These are phyloP conservation scores for Tokudaia muenninki DNA, from an alignment of 2,797 vertebrate species.

Conservation along the genomic window DNA sequence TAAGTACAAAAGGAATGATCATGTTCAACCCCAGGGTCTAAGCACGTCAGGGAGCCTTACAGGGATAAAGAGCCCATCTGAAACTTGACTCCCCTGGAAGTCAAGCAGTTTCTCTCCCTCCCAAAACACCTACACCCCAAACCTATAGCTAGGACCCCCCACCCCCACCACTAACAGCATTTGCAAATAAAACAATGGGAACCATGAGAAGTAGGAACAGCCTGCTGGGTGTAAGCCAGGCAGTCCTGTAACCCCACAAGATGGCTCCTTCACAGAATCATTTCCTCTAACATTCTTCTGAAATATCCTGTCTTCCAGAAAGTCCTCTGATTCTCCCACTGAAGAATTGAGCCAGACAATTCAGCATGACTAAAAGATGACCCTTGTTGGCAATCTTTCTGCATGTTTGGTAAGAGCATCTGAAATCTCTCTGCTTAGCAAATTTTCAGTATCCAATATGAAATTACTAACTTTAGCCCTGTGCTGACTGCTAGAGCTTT, in stretches of 20 bases:
- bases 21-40: not conserved
- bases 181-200: not conserved
- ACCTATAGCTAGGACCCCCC: not conserved
- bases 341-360: constrained; percentile 23
- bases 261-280: not conserved
- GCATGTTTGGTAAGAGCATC: not conserved
- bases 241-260: not conserved
- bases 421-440: not conserved
- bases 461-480: not conserved
- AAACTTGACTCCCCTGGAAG: constrained; percentile 28
- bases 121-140: not conserved
- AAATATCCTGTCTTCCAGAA: constrained; percentile 28
- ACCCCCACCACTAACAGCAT: not conserved
- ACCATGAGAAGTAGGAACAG: not conserved
- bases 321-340: not conserved
- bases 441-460: not conserved
- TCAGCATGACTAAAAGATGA: constrained; percentile 35
- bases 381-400: not conserved
- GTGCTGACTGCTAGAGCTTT: not conserved
- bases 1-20: not conserved
- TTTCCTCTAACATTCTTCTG: constrained; percentile 43
- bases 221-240: not conserved
- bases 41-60: not conserved
- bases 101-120: constrained; percentile 7
- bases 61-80: not conserved